A percentile compares a stretch with the other conserved stretches of the same genome.
Evolutionary conservation across 2,888 invertebrate species (phyloP).

Genomic region (Philopedon plagiatum): DNA sequence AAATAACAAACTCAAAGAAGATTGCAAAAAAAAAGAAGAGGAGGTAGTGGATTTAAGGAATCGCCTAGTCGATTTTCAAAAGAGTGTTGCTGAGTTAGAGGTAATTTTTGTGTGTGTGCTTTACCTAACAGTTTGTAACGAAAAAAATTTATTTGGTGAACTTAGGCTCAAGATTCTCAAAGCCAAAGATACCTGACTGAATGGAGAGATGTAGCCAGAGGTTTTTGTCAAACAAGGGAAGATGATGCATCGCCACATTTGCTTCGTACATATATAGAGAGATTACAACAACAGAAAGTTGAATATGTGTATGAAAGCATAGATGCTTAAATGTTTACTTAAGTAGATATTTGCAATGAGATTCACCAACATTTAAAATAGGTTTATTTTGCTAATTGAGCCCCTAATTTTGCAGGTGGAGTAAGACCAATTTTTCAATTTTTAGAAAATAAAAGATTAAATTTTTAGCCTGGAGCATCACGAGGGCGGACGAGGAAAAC

Average conservation of each 20-base stretch:
- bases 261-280: conserved; percentile 76
- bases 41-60: conserved; percentile 79
- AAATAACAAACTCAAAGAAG: conserved; percentile 74
- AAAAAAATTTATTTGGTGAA: too few species aligned
- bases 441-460: too few species aligned
- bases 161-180: conserved; percentile 72
- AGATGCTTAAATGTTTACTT: too few species aligned
- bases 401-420: too few species aligned
- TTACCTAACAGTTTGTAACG: not conserved
- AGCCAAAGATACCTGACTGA: conserved; percentile 74
- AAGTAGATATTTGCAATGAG: too few species aligned
- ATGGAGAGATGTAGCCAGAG: conserved; percentile 75
- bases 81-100: conserved; percentile 74
- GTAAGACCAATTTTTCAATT: too few species aligned
- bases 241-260: conserved; percentile 71
- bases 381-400: too few species aligned
- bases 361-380: too few species aligned
- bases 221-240: conserved; percentile 71
- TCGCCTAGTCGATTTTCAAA: conserved; percentile 75
- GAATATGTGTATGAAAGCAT: too few species aligned
- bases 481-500: too few species aligned
- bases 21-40: conserved; percentile 82
- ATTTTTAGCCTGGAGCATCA: too few species aligned
- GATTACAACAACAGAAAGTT: conserved; percentile 79
- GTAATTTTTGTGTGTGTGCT: conserved; percentile 61